Base-by-base conservation (phyloP, 2,797 vertebrate species). In the Aotus griseimembra region DNA sequence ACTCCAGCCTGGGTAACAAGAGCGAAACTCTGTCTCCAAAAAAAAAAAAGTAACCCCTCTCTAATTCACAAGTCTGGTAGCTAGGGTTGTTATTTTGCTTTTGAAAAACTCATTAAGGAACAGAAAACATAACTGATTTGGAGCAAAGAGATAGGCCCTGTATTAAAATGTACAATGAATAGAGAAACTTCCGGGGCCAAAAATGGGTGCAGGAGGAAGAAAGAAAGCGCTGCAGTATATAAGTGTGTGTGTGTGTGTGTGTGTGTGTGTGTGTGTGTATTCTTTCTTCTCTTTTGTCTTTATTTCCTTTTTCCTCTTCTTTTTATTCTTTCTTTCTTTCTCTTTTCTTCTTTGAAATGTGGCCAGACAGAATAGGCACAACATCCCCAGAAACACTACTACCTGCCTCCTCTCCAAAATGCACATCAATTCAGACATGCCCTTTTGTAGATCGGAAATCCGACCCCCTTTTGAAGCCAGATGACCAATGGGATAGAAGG, bases 401-500 rank as follows among this genome's bases (percentile, higher is more conserved):
- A 24, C 41, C 24, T 39, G 7, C 48, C 50, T 94, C 22, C 4
- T 44, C n/a, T 93, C n/a, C 72, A 70, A 81, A 96, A 80, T 44
- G n/a, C 9, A 41, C 3, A 11, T 36, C 19, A 50, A 28, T 67
- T 88, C 90, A 93, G 55, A 55, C 20, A 1, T 20, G 81, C 44
- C 61, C 44, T 80, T 72, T 67, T 87, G 39, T 28, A 70, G 52
- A 17, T 79, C 28, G 46, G 46, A n/a, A 36, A 12, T 14, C 30
- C 19, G 20, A 41, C 70, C 44, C 39, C 76, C 77, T 72, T 83
- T 58, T 96, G 75, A 90, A 94, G 58, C 61, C 67, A 58, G 70
- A 58, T 73, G 44, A 28, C 73, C 82, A 86, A 76, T 8, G 80
- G 14, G 36, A 52, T 4, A 12, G 77, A 76, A 93, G 52, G 39